Evolutionary conservation across 2,797 vertebrate species (phyloP), one percentile per base, ranked within the genome.

Genomic region (Amazona ochrocephala): DNA sequence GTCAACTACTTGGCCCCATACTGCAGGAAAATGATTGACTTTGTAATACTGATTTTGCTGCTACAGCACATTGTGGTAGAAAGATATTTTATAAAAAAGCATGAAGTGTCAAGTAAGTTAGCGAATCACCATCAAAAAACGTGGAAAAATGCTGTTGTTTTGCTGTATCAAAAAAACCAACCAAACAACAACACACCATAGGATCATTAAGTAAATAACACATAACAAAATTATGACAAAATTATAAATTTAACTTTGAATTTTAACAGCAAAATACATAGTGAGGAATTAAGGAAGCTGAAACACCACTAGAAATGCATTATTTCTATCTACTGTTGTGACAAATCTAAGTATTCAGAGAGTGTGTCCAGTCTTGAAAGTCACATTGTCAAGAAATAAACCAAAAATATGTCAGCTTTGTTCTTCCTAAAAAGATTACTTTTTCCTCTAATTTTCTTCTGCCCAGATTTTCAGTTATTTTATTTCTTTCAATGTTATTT

Each of bases 1-100:
- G 19, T 66, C 42, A 53, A 5, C 14, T 1, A 0, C 24, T 19
- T 30, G 3, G 4, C n/a, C 16, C 53, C n/a, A 10, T 45, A 3
- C 9, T 56, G 32, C 4, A 10, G 13, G 17, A 78, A 45, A 64
- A 9, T 58, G 10, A 10, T 6, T 75, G 24, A 27, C 27, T 18
- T 45, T 4, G 5, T 27, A 84, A 8, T 20, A 22, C 4, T 75
- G 22, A 26, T 34, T 19, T 75, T 22, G 15, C 51, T 85, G 32
- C 47, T 68, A 20, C 23, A 20, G 27, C 45, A 24, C 5, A 22
- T 3, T 41, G 21, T 50, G 32, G 30, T n/a, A 51, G 71, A 73
- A 72, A 73, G 16, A n/a, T 12, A 7, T 2, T 70, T 76, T 42
- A 10, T 48, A 8, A 84, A 81, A 84, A 56, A 21, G 0, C 5